These are phyloP conservation scores for Epicampocera succincta DNA, from an alignment of 2,888 invertebrate species.

Conservation along the genomic window DNA sequence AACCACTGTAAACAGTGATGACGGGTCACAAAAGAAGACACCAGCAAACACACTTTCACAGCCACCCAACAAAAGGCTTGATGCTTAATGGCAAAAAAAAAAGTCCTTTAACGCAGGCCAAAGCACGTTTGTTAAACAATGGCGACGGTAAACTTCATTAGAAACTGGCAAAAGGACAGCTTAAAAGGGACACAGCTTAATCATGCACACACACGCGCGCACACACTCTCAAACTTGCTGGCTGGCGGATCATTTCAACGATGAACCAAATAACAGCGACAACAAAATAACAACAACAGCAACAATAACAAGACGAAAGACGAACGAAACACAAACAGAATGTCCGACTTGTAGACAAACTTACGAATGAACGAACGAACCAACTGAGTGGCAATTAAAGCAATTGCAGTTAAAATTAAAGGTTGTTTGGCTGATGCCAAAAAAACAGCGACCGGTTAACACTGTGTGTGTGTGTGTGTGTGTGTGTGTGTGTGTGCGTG, in stretches of 20 bases:
- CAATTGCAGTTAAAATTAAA: conserved; percentile 66
- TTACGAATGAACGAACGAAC: conserved; percentile 20
- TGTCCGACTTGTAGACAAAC: conserved; percentile 42
- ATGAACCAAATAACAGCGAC: conserved; percentile 42
- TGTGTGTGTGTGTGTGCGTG: conserved; percentile 7
- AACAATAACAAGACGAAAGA: conserved; percentile 11
- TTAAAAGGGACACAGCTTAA: conserved; percentile 56
- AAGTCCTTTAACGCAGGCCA: conserved; percentile 77
- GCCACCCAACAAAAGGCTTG: neutral
- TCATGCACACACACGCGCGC: conserved; percentile 24
- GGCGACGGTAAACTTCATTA: conserved; percentile 80
- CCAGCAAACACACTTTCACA: conserved; percentile 25
- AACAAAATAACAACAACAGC: conserved; percentile 20
- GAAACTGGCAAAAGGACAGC: conserved; percentile 69
- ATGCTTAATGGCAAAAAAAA: conserved; percentile 56
- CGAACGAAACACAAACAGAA: conserved; percentile 39
- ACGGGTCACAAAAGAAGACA: conserved; percentile 60
- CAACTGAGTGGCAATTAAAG: conserved; percentile 61
- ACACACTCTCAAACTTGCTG: conserved; percentile 9
- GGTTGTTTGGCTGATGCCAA: conserved; percentile 52
- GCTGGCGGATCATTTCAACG: conserved; percentile 46
- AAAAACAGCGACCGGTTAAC: conserved; percentile 14
- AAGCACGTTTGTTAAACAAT: conserved; percentile 81
- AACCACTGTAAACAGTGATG: conserved; percentile 74
- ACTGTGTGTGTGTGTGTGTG: neutral